These are phyloP conservation scores for Channallabes apus DNA, from an alignment of 2,797 vertebrate genomes.

Conservation along the genomic window DNA sequence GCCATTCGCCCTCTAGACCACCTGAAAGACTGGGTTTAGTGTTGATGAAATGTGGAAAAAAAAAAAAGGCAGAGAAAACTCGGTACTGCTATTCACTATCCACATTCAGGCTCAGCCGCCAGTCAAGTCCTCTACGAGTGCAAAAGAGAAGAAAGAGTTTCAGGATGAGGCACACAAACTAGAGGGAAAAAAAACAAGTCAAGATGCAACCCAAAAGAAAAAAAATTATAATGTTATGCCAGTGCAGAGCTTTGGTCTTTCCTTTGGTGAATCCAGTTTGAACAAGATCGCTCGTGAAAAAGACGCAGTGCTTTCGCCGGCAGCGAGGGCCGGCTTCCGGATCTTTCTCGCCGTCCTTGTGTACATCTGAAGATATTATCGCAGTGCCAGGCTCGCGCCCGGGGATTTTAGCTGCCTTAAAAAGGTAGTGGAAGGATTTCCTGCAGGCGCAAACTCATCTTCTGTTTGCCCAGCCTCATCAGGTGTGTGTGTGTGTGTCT, in stretches of 20 bases:
- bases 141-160: not conserved
- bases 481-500: conserved; percentile 44
- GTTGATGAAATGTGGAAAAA: not conserved
- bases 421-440: conserved; percentile 59
- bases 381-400: conserved; percentile 51
- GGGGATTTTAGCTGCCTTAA: conserved; percentile 73
- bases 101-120: not conserved
- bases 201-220: not conserved
- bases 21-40: not conserved
- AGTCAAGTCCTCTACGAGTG: not conserved
- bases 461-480: conserved; percentile 52
- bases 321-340: conserved; percentile 10
- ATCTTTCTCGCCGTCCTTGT: conserved; percentile 43
- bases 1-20: not conserved
- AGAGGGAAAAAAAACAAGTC: not conserved
- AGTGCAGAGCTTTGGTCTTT: conserved; percentile 59
- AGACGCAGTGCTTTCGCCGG: conserved; percentile 24
- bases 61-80: not conserved
- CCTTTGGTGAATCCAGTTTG: conserved; percentile 57
- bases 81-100: not conserved
- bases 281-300: conserved; percentile 23
- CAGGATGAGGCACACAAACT: not conserved
- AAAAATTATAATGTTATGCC: conserved; percentile 24
- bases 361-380: not conserved
- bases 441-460: conserved; percentile 48